Conservation (phyloP, 2,888 invertebrate species). For the Dynastes tityus region DNA sequence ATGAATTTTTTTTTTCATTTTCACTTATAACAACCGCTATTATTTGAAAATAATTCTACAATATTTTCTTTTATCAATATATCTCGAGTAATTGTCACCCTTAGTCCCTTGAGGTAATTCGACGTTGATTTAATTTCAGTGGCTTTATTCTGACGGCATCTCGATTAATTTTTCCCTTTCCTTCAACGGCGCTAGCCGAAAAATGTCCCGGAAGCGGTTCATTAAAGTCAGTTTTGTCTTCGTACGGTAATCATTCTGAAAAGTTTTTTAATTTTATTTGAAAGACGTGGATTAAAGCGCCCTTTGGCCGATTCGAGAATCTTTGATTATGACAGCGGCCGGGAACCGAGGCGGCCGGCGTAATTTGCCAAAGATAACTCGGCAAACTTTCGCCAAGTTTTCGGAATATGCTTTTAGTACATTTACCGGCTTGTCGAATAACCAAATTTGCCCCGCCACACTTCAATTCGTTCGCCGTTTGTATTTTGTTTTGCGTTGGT, state of each 20-base stretch:
- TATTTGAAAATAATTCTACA: no score
- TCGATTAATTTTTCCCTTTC: slow-evolving; percentile 16
- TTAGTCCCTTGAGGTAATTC: not conserved
- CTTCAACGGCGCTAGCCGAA: not conserved
- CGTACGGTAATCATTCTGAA: slow-evolving; percentile 32
- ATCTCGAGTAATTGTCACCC: no score
- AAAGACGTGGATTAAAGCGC: slow-evolving; percentile 23
- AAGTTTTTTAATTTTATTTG: slow-evolving; percentile 43
- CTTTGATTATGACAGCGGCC: slow-evolving; percentile 27
- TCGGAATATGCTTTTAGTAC: slow-evolving; percentile 28
- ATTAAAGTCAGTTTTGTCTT: slow-evolving; percentile 36
- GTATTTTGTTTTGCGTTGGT: slow-evolving; percentile 2
- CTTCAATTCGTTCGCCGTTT: slow-evolving; percentile 25
- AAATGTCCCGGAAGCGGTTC: slow-evolving; percentile 31
- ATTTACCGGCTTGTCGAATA: slow-evolving; percentile 30
- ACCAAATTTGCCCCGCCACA: slow-evolving; percentile 26
- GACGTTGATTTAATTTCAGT: slow-evolving; percentile 26
- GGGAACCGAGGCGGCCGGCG: slow-evolving; percentile 3
- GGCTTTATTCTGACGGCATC: slow-evolving; percentile 11
- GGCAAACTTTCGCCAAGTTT: slow-evolving; percentile 25
- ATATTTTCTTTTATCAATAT: no score
- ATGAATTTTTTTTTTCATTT: no score
- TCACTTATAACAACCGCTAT: no score
- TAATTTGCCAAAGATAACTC: slow-evolving; percentile 41
- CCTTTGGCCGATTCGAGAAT: slow-evolving; percentile 27